Evolutionary conservation across 2,113 vertebrate genomes (phyloP).

Genomic region (Melanocharis versteri): DNA sequence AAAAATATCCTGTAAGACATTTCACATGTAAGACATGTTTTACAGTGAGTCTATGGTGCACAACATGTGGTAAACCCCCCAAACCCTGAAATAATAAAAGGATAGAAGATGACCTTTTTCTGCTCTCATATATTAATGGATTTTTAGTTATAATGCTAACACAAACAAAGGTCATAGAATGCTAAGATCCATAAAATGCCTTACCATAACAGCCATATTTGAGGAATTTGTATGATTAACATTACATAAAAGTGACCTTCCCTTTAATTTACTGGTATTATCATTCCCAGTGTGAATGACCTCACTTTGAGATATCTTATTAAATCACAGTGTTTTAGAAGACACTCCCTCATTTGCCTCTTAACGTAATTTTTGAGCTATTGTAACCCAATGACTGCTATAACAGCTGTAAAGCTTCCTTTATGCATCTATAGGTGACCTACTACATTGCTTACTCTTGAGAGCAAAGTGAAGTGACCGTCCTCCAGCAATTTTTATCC

Average conservation of each 20-base stretch:
- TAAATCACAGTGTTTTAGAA: not conserved
- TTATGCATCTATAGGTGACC: not conserved
- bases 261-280: conserved; percentile 1
- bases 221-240: conserved; percentile 17
- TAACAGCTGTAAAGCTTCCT: not conserved
- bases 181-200: not conserved
- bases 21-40: not conserved
- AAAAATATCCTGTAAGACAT: not conserved
- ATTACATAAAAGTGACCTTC: conserved; percentile 22
- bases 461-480: not conserved
- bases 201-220: not conserved
- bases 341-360: not conserved
- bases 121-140: not conserved
- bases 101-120: not conserved
- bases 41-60: not conserved
- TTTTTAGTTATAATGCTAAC: conserved; percentile 2
- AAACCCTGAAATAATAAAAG: not conserved
- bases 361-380: conserved; percentile 7
- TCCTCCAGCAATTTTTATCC: not conserved
- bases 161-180: conserved; percentile 14
- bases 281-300: not conserved
- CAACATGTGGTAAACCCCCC: not conserved
- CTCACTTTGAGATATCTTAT: conserved; percentile 12
- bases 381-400: not conserved
- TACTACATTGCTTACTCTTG: not conserved